Evolutionary conservation across 2,888 invertebrate species (phyloP), one percentile per base, ranked within the genome.

Genomic region (Rhyacophila evoluta): DNA sequence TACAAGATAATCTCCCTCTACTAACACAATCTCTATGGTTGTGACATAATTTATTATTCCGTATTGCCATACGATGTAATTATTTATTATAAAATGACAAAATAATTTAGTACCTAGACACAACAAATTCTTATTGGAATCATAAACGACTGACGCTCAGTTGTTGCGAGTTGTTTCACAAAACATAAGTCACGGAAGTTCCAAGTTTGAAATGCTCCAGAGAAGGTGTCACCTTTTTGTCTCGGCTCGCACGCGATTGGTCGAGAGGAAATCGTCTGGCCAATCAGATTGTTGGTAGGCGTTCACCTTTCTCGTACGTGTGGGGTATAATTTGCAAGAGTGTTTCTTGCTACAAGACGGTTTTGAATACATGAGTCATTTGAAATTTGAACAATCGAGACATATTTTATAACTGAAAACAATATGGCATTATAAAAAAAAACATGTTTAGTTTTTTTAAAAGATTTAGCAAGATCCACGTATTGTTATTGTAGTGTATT

Each of bases 281-380:
- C 81, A 81, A 81, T 81, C 38, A 68, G 74, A 77, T 55, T 25
- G 55, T 72, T 41, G 33, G 79, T 72, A 67, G 81, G 81, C 81
- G 81, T 68, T 36, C 70, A 73, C 79, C 79, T 72, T 33, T 29
- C 28, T 33, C 69, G 69, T 29, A 69, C 69, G 69, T 69, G 69
- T 69, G 28, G 69, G 69, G 69, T 29, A 69, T 69, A 29, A 69
- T 69, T 69, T 69, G 28, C 15, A 29, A 28, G 68, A 69, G 28
- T 69, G 69, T 69, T 69, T 69, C 33, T 69, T 69, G 19, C 10
- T 55, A 19, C 10, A 55, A 55, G 55, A 55, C 55, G 25, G 25
- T 6, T 19, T 19, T 55, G 8, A 55, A 10, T 55, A 55, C 55
- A 25, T 55, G 55, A 55, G 55, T 55, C 29, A 33, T 33, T 33